Evolutionary conservation across 2,113 vertebrate genomes (phyloP), one percentile per base, ranked within the genome.

Genomic region (Rhabdornis inornatus): DNA sequence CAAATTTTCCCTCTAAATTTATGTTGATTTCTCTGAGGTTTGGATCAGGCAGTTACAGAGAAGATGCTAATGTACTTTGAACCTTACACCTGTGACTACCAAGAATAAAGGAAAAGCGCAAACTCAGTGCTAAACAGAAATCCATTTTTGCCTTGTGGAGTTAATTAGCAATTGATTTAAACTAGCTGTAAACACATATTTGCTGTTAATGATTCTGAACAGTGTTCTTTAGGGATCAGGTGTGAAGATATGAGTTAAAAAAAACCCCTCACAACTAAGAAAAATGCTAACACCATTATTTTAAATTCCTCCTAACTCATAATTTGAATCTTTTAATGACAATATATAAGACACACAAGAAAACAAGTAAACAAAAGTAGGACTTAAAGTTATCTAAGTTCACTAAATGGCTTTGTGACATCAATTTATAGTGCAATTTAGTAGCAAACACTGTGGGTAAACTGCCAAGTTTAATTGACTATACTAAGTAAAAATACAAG

Each of bases 91-190:
- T 97, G 82, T 79, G 75, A 94, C 83, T 94, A 56, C 95, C 94
- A 94, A 92, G 60, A 84, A 96, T 63, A 92, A 84, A 68, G 37
- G 55, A 94, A 96, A 94, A 93, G 70, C 24, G 50, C 94, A 97
- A 96, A 97, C 61, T 94, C 91, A 94, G 35, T 94, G 49, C 76
- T 96, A 97, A 98, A 94, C 72, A 97, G 80, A 97, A 97, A 96
- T 95, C 87, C 25, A 95, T 97, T 95, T 95, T 70, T 97, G 95
- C 96, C 95, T 96, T 92, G 84, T 95, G 94, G 92, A 98, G 93
- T 97, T 97, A 98, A 98, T 98, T 98, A 97, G 89, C 86, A 97
- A 97, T 97, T 97, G 96, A 98, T 97, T 98, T 96, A 96, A 85
- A 96, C 71, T 80, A 91, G 56, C 88, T 96, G 94, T 95, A 96